Conservation (phyloP, 2,113 vertebrate genomes). For the Leptobrachium leishanense region DNA sequence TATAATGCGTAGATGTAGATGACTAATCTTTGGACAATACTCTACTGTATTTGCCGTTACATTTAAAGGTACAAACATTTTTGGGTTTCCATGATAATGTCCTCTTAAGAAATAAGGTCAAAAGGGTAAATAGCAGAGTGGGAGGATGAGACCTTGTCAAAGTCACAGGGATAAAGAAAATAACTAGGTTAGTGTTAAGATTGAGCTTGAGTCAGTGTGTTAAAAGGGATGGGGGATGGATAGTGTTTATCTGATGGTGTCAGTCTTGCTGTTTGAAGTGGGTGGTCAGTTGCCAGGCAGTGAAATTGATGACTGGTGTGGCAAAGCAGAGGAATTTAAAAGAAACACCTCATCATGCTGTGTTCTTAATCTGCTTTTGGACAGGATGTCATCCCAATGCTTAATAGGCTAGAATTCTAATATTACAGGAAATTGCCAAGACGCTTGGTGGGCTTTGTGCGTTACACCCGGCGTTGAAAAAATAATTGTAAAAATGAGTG, state of each 20-base stretch:
- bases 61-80: not conserved
- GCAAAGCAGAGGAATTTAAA: not conserved
- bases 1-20: no score
- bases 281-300: not conserved
- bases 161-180: not conserved
- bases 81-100: no score
- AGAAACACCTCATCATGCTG: not conserved
- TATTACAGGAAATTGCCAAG: no score
- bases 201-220: not conserved
- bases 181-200: not conserved
- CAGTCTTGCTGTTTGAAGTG: not conserved
- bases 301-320: not conserved
- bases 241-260: not conserved
- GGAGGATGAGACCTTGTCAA: not conserved
- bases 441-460: no score
- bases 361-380: no score
- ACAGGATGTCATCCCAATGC: no score
- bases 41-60: not conserved
- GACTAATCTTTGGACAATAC: not conserved
- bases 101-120: not conserved
- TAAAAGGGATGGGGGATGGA: not conserved
- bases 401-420: no score
- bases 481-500: no score
- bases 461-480: no score
- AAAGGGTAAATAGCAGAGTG: not conserved